Evolutionary conservation across 2,888 invertebrate species (phyloP).

Genomic region (Limenitis arthemis): DNA sequence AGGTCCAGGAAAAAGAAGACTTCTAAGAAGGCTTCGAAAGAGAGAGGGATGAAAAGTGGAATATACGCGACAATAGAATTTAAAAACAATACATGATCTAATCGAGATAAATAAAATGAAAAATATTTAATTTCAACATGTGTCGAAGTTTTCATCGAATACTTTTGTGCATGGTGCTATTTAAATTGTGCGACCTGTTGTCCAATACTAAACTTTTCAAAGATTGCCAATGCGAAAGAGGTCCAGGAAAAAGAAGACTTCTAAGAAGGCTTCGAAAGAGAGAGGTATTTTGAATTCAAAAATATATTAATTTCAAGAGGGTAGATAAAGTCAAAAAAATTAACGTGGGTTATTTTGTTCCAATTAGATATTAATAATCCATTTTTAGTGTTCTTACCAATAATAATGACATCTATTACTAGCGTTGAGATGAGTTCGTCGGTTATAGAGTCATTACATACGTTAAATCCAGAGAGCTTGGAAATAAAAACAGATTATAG

Average conservation of each 20-base stretch:
- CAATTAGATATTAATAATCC: no score
- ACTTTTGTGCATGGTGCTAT: slow-evolving; percentile 46
- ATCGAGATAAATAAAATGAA: slow-evolving; percentile 29
- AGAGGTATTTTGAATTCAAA: slow-evolving; percentile 33
- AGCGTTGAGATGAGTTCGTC: slow-evolving; percentile 1
- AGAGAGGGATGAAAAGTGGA: slow-evolving; percentile 39
- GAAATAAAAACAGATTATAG: slow-evolving; percentile 9
- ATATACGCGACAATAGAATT: slow-evolving; percentile 24
- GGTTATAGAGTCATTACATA: slow-evolving; percentile 9
- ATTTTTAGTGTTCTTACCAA: no score
- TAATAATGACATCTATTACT: no score
- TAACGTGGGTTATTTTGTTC: neutral
- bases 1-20: slow-evolving; percentile 65
- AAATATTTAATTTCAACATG: slow-evolving; percentile 43
- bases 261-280: slow-evolving; percentile 46
- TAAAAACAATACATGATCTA: slow-evolving; percentile 26
- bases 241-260: slow-evolving; percentile 64
- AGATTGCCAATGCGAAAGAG: slow-evolving; percentile 67
- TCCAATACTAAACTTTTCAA: slow-evolving; percentile 58
- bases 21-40: slow-evolving; percentile 46
- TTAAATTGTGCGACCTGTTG: slow-evolving; percentile 57
- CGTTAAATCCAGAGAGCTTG: slow-evolving; percentile 6
- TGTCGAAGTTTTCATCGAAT: slow-evolving; percentile 47
- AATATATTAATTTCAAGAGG: neutral
- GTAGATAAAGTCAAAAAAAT: neutral